phyloP scores from a whole-genome alignment of 2,113 vertebrate genomes.

The Limanda limanda region DNA sequence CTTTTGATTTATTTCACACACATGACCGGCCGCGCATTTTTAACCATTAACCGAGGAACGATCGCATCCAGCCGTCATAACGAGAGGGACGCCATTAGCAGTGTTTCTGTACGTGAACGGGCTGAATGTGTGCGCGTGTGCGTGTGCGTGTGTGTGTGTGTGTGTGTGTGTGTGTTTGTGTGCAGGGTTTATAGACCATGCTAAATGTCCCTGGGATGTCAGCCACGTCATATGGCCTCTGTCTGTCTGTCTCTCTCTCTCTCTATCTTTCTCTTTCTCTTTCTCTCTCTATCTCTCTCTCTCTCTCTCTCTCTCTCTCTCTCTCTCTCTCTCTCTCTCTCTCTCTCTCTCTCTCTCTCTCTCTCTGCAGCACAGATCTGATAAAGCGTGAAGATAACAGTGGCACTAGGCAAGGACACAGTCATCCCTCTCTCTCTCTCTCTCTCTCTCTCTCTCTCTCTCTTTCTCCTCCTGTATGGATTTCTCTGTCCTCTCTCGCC shows the following conservation, averaged over 20 bases:
- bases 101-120: slow-evolving; percentile 25
- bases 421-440: slow-evolving; percentile 38
- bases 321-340: slow-evolving; percentile 35
- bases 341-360: slow-evolving; percentile 32
- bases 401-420: slow-evolving; percentile 64
- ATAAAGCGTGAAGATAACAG: slow-evolving; percentile 68
- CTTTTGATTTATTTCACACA: slow-evolving; percentile 49
- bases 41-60: slow-evolving; percentile 46
- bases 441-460: slow-evolving; percentile 22
- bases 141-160: slow-evolving; percentile 15
- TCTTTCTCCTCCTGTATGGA: slow-evolving; percentile 37
- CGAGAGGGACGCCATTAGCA: slow-evolving; percentile 48
- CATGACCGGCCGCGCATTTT: slow-evolving; percentile 43
- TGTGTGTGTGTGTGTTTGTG: slow-evolving; percentile 33
- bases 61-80: slow-evolving; percentile 43
- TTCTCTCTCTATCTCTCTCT: no score
- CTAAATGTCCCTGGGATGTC: slow-evolving; percentile 62
- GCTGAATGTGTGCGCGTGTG: slow-evolving; percentile 34
- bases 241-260: slow-evolving; percentile 35
- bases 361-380: slow-evolving; percentile 53
- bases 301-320: slow-evolving; percentile 34
- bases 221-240: slow-evolving; percentile 55
- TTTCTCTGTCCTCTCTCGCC: slow-evolving; percentile 31
- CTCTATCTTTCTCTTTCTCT: no score
- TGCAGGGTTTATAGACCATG: slow-evolving; percentile 63